These are phyloP conservation scores for Ypsolopha sequella DNA, from an alignment of 2,888 invertebrate species.

Conservation along the genomic window DNA sequence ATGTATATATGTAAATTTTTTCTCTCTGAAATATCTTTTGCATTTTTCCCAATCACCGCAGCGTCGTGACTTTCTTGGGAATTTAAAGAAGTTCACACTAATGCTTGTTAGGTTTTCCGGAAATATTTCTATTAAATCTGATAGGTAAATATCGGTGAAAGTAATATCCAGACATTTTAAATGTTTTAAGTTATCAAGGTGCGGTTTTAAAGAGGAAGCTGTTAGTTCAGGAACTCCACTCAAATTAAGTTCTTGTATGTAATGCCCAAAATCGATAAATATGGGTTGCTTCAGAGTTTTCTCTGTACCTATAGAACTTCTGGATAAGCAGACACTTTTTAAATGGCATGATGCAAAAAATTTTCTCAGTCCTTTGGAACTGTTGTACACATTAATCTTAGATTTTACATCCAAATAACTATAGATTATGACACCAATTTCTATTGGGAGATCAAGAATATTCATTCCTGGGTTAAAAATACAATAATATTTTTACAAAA, in stretches of 20 bases:
- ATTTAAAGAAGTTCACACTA: conserved; percentile 26
- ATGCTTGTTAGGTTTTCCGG: conserved; percentile 20
- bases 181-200: conserved; percentile 16
- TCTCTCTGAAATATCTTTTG: conserved; percentile 17
- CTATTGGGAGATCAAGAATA: conserved; percentile 21
- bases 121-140: conserved; percentile 22
- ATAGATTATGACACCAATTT: conserved; percentile 20
- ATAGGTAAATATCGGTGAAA: conserved; percentile 25
- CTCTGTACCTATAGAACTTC: conserved; percentile 18
- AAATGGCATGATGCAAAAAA: conserved; percentile 23
- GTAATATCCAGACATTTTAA: conserved; percentile 26
- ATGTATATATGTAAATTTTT: conserved; percentile 20
- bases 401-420: conserved; percentile 17
- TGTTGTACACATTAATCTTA: conserved; percentile 19
- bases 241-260: conserved; percentile 22
- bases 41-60: conserved; percentile 15
- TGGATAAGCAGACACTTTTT: conserved; percentile 18
- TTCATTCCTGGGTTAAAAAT: conserved; percentile 6
- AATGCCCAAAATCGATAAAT: conserved; percentile 16
- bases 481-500: no score
- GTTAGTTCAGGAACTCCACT: conserved; percentile 24
- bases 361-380: conserved; percentile 15
- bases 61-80: conserved; percentile 14
- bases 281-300: conserved; percentile 18
- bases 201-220: conserved; percentile 16